Evolutionary conservation across 2,797 vertebrate species (phyloP).

Genomic region (Coracias cyanogaster): DNA sequence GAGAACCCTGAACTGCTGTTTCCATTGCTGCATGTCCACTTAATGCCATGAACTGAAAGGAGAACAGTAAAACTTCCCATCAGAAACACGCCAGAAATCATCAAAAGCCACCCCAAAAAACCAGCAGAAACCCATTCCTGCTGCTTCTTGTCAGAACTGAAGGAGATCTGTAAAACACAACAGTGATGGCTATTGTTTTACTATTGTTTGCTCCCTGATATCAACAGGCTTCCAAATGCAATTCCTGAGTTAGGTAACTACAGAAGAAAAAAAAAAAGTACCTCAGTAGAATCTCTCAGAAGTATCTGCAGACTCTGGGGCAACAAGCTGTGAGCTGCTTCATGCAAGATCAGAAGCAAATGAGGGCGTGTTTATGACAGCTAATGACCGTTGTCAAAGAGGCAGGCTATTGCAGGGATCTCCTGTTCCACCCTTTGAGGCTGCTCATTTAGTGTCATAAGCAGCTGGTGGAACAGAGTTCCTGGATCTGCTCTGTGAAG

Average conservation of each 20-base stretch:
- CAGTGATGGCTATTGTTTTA: neutral
- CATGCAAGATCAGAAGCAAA: neutral
- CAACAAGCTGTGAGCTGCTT: neutral
- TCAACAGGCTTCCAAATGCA: neutral
- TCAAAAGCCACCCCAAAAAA: neutral
- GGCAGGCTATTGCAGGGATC: neutral
- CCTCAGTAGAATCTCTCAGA: neutral
- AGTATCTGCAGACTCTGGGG: neutral
- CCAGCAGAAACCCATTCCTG: neutral
- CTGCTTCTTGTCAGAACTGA: neutral
- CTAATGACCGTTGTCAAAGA: neutral
- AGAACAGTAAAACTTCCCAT: conserved; percentile 80
- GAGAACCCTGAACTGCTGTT: conserved; percentile 99
- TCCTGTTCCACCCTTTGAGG: neutral
- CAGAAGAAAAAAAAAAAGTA: neutral
- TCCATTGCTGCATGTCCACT: conserved; percentile 99
- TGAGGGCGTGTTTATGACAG: neutral
- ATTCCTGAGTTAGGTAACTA: neutral
- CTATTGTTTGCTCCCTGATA: neutral
- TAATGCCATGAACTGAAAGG: conserved; percentile 98
- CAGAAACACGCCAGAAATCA: neutral
- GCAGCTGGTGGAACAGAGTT: neutral
- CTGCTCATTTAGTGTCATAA: neutral
- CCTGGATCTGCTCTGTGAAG: neutral
- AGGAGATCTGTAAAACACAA: neutral